Evolutionary conservation across 1,140 invertebrate species (phyloP), one percentile per base, ranked within the genome.

Genomic region (Musca domestica): DNA sequence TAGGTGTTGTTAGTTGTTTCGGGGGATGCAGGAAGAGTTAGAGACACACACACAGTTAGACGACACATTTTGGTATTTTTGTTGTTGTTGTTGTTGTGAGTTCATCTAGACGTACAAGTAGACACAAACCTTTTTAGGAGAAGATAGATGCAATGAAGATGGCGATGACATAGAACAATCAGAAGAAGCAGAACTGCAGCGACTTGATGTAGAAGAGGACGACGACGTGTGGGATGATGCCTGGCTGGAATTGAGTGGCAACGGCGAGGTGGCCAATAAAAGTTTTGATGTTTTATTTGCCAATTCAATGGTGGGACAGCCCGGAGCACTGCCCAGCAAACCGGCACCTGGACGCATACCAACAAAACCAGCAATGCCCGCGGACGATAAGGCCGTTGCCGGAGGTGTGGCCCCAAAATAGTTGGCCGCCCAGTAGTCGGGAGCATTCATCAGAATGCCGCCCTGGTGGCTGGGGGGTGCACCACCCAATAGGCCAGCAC

Each of bases 61-160:
- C 17, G 27, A 64, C 27, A 67, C 58, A 67, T 67, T 66, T 47
- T 34, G 7, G 64, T 65, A 30, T 65, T 67, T 69, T 71, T 30
- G 69, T 63, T 71, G 51, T 73, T 52, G 54, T 70, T 20, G 63
- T 41, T 41, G 27, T 41, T 41, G 34, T 41, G 69, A 52, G 70
- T 76, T 41, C 34, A 10, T 61, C 56, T 61, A 61, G 56, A 23
- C 56, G 76, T 75, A 78, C 34, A 73, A 74, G 73, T 75, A 80
- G 74, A 80, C 77, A 80, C 78, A 80, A 80, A 80, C 78, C 78
- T 81, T 81, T 81, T 81, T 81, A 81, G 78, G 77, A 81, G 78
- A 81, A 79, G 77, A 76, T 79, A 79, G 77, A 75, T 81, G 78
- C 76, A 80, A 77, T 77, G 74, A 79, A 81, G 78, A 78, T 80